Conservation (phyloP, 1,140 invertebrate genomes). For the Eurosta solidaginis region DNA sequence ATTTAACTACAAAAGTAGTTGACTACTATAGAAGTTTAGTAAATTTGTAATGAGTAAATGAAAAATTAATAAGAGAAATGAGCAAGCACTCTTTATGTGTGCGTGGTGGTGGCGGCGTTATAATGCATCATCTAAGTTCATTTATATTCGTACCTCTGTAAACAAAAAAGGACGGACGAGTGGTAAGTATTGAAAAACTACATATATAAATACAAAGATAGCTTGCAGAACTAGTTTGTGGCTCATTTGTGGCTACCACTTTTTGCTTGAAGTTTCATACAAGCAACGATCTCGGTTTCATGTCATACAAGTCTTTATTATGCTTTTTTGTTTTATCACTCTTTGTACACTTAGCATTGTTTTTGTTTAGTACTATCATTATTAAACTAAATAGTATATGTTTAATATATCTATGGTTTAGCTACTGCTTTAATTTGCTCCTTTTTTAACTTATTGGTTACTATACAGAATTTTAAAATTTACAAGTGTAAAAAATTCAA, state of each 20-base stretch:
- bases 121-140: too few relatives aligned
- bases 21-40: too few relatives aligned
- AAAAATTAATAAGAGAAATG: too few relatives aligned
- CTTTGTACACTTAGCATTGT: neutral
- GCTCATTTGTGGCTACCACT: neutral
- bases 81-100: neutral
- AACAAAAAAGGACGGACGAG: neutral
- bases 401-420: neutral
- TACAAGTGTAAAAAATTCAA: neutral
- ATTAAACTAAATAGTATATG: slow-evolving; percentile 8
- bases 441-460: slow-evolving; percentile 6
- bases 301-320: neutral
- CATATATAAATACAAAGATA: neutral
- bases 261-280: slow-evolving; percentile 9
- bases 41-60: too few relatives aligned
- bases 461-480: slow-evolving; percentile 31
- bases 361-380: slow-evolving; percentile 19
- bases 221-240: neutral
- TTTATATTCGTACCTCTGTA: neutral
- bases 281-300: slow-evolving; percentile 8
- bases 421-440: slow-evolving; percentile 6
- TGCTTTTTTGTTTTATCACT: neutral
- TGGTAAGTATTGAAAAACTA: neutral
- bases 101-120: neutral
- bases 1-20: too few relatives aligned